A percentile compares a stretch with the other conserved stretches of the same genome.
phyloP scores from a whole-genome alignment of 1,140 invertebrate species.

The Drosophila grimshawi region DNA sequence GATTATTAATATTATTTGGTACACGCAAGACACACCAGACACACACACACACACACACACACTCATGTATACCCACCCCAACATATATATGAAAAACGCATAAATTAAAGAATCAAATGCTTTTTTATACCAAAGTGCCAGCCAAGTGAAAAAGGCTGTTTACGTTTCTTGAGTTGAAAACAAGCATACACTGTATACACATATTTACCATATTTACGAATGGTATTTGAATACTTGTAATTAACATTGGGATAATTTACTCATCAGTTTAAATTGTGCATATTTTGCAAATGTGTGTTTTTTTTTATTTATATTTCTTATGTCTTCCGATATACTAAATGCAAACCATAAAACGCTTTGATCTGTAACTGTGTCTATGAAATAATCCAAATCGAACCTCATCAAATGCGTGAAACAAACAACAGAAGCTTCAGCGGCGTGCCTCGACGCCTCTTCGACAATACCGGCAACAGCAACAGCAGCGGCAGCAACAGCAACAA shows the following conservation, averaged over 20 bases:
- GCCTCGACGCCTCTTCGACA: slow-evolving; percentile 81
- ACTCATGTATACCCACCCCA: not conserved
- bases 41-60: slow-evolving; percentile 1
- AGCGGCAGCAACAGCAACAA: slow-evolving; percentile 35
- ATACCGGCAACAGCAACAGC: slow-evolving; percentile 51
- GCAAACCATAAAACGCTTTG: slow-evolving; percentile 31
- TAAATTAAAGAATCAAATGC: slow-evolving; percentile 46
- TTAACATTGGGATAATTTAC: slow-evolving; percentile 21
- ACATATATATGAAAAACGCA: slow-evolving; percentile 19
- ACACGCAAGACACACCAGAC: not conserved
- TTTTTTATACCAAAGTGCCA: slow-evolving; percentile 13
- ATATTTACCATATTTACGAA: slow-evolving; percentile 9
- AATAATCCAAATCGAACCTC: slow-evolving; percentile 40
- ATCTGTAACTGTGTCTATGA: slow-evolving; percentile 53
- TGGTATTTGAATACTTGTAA: not conserved
- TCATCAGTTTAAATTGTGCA: slow-evolving; percentile 38
- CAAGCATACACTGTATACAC: slow-evolving; percentile 5
- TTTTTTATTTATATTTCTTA: slow-evolving; percentile 29
- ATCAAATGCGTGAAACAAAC: slow-evolving; percentile 31
- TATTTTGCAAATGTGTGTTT: slow-evolving; percentile 52
- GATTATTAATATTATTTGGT: not conserved
- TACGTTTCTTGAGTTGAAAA: slow-evolving; percentile 13
- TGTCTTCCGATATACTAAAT: slow-evolving; percentile 35
- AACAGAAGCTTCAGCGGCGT: slow-evolving; percentile 80
- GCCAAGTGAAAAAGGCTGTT: slow-evolving; percentile 8